Evolutionary conservation across 2,113 vertebrate genomes (phyloP).

Genomic region (Glaucidium brasilianum): DNA sequence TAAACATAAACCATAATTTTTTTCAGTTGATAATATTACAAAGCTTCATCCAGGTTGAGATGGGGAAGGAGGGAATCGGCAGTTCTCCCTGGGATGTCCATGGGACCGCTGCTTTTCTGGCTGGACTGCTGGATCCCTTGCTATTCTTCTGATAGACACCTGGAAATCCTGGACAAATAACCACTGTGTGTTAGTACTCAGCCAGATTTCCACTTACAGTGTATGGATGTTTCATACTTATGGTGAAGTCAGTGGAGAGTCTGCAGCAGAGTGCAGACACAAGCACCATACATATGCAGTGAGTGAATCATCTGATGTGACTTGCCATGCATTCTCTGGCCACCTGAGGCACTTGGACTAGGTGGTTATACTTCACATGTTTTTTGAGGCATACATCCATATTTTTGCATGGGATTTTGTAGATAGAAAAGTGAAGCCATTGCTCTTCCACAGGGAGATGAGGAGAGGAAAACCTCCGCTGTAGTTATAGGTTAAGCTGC

Average conservation of each 20-base stretch:
- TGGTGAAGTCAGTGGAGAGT: background rate
- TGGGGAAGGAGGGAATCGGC: background rate
- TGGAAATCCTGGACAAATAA: background rate
- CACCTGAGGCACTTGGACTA: background rate
- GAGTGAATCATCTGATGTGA: fast-evolving
- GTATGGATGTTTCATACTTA: background rate
- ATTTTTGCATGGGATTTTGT: background rate
- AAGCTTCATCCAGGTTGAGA: background rate
- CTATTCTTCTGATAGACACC: background rate
- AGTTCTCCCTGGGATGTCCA: background rate
- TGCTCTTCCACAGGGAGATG: background rate
- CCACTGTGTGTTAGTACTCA: background rate
- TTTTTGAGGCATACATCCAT: background rate
- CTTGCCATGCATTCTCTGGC: background rate
- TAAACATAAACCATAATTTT: background rate
- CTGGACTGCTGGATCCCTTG: background rate
- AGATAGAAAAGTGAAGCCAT: background rate
- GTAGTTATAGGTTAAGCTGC: background rate
- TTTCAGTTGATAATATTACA: background rate
- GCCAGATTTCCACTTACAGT: background rate
- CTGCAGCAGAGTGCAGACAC: fast-evolving
- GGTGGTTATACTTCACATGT: background rate
- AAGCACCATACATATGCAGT: fast-evolving
- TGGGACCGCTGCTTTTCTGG: background rate
- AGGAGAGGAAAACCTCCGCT: background rate